A percentile compares a stretch with the other conserved stretches of the same genome.
phyloP scores from a whole-genome alignment of 2,797 vertebrate genomes.

The Molothrus aeneus region DNA sequence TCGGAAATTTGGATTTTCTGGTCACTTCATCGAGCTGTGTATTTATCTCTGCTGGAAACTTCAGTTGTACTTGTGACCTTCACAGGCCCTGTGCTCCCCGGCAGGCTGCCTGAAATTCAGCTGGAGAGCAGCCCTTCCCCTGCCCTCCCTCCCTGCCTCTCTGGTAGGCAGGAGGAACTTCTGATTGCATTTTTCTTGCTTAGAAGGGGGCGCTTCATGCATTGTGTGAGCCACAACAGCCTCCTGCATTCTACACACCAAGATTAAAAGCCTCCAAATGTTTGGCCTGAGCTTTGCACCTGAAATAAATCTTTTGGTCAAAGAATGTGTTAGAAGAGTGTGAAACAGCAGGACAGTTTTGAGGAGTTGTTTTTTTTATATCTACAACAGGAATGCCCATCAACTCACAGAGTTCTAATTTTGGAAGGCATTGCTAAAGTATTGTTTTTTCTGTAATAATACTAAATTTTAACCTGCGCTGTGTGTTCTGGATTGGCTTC shows the following conservation, averaged over 20 bases:
- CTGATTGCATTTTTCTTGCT: neutral
- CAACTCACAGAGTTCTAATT: neutral
- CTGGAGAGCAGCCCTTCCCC: neutral
- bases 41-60: conserved; percentile 23
- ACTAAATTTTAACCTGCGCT: neutral
- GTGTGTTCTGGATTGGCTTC: neutral
- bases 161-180: neutral
- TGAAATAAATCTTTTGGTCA: neutral
- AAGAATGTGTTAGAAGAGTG: neutral
- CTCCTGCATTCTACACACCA: neutral
- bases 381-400: neutral
- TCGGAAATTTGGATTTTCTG: neutral
- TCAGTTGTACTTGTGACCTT: conserved; percentile 43
- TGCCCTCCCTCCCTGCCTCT: neutral
- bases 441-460: neutral
- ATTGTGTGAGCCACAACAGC: neutral
- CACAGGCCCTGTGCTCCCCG: neutral
- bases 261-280: neutral
- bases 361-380: neutral
- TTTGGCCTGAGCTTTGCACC: neutral
- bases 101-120: conserved; percentile 12
- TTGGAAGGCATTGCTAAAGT: neutral
- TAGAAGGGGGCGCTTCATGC: neutral
- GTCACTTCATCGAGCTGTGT: neutral
- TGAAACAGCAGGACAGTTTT: neutral